phyloP scores from a whole-genome alignment of 2,797 vertebrate genomes.

The Dromococcyx pavoninus region DNA sequence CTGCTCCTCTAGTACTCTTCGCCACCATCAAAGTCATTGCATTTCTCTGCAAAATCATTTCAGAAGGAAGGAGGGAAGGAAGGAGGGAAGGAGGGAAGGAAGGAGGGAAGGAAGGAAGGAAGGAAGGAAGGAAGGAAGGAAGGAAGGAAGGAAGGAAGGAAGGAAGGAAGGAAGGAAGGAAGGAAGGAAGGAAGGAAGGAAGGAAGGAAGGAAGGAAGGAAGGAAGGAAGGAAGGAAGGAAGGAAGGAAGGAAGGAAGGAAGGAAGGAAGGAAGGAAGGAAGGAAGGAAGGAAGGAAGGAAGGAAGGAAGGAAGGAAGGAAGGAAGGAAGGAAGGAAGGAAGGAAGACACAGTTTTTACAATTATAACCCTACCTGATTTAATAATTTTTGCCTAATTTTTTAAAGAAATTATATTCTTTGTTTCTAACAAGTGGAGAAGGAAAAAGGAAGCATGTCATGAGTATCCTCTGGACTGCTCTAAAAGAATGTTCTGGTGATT shows the following conservation, averaged over 20 bases:
- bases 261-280: background rate
- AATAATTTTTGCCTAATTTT: slow-evolving; percentile 7
- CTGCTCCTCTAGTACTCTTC: background rate
- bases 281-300: background rate
- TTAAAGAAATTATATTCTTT: background rate
- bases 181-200: background rate
- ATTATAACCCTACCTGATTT: background rate
- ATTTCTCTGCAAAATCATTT: background rate
- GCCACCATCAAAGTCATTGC: background rate
- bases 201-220: background rate
- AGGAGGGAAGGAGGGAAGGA: background rate
- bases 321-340: background rate
- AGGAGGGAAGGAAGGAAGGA: background rate
- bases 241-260: background rate
- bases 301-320: background rate
- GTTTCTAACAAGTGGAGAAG: background rate
- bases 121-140: background rate
- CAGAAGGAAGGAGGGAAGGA: background rate
- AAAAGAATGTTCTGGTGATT: background rate
- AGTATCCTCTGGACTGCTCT: background rate
- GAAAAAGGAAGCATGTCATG: background rate
- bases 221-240: background rate
- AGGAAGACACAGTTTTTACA: background rate
- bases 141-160: background rate
- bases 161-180: background rate